A percentile compares a stretch with the other conserved stretches of the same genome.
Conservation (phyloP, 2,113 vertebrate species). For the Delphinapterus leucas region DNA sequence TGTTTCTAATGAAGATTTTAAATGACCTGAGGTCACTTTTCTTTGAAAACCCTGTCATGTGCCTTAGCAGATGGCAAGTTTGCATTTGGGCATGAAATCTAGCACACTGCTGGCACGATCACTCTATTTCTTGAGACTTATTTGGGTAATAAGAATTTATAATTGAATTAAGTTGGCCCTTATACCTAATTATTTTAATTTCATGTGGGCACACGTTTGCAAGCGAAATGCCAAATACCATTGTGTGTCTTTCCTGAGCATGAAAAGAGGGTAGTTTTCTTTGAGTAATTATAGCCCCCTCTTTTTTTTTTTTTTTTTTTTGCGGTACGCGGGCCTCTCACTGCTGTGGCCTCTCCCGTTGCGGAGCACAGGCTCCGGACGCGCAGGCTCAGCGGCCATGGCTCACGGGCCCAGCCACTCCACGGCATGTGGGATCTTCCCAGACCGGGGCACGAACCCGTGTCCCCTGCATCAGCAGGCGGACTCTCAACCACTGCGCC, state of each 20-base stretch:
- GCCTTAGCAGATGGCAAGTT: not conserved
- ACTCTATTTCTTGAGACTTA: not conserved
- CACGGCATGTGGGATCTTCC: too few relatives aligned
- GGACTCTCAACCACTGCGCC: too few relatives aligned
- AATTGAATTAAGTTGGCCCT: slow-evolving; percentile 42
- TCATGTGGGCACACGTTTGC: not conserved
- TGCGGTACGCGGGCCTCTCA: too few relatives aligned
- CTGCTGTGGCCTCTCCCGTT: too few relatives aligned
- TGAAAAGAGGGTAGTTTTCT: not conserved
- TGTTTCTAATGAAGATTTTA: not conserved
- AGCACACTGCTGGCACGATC: not conserved
- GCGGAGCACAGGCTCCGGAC: too few relatives aligned
- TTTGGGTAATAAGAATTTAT: slow-evolving; percentile 32
- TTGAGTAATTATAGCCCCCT: not conserved
- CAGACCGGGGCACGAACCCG: accelerated
- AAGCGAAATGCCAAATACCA: not conserved
- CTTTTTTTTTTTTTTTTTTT: not conserved
- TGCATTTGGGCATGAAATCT: not conserved
- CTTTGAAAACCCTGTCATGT: slow-evolving; percentile 7
- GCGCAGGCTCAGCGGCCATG: too few relatives aligned
- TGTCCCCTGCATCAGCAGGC: too few relatives aligned
- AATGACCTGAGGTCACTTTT: not conserved
- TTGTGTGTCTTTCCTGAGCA: not conserved
- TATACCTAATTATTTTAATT: slow-evolving; percentile 21
- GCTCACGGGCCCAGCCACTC: too few relatives aligned